Percentiles rank a stretch among this genome's conserved stretches.
phyloP scores from a whole-genome alignment of 2,113 vertebrate species.

The Chionodraco myersi region DNA sequence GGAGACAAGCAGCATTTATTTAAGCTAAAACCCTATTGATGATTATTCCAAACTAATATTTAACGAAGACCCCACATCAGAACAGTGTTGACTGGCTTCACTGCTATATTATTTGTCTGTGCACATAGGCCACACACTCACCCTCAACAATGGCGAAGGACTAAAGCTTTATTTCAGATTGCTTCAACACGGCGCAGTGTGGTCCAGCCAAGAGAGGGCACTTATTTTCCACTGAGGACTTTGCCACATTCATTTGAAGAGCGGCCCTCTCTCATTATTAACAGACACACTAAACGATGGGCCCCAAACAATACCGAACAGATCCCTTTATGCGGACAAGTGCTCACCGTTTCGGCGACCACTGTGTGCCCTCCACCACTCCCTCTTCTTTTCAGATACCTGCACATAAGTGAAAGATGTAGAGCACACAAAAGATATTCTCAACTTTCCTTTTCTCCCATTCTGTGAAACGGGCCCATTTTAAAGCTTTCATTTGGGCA shows the following conservation, averaged over 20 bases:
- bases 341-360: conserved; percentile 77
- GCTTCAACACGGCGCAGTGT: conserved; percentile 80
- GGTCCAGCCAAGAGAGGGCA: conserved; percentile 76
- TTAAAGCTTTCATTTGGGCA: conserved; percentile 83
- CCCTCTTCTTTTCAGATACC: conserved; percentile 84
- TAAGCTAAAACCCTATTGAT: background rate
- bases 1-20: background rate
- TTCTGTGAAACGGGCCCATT: conserved; percentile 80
- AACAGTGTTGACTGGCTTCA: conserved; percentile 7
- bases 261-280: conserved; percentile 83
- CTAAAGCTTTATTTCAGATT: conserved; percentile 78
- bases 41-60: conserved; percentile 9
- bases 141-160: conserved; percentile 58
- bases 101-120: conserved; percentile 48
- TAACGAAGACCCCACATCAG: conserved; percentile 16
- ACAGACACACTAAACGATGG: conserved; percentile 83
- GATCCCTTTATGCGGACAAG: conserved; percentile 85
- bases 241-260: conserved; percentile 84
- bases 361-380: conserved; percentile 63
- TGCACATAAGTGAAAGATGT: conserved; percentile 83
- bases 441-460: conserved; percentile 83
- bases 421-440: conserved; percentile 83
- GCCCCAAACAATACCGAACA: conserved; percentile 80
- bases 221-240: conserved; percentile 81
- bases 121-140: conserved; percentile 58